These are phyloP conservation scores for Leucophenga montana DNA, from an alignment of 2,888 invertebrate species.

Conservation along the genomic window DNA sequence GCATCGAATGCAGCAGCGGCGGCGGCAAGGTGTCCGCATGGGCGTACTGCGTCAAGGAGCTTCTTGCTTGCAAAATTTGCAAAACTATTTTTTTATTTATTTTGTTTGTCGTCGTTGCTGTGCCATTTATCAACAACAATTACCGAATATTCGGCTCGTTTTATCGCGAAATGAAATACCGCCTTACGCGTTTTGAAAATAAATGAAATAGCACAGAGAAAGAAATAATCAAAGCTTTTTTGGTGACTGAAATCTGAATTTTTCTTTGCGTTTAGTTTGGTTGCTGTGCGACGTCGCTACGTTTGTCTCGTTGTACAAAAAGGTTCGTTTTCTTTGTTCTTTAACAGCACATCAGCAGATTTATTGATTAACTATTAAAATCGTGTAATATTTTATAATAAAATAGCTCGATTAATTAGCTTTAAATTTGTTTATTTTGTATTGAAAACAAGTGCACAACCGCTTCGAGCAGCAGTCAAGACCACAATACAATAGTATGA, in stretches of 20 bases:
- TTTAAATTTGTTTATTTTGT: not conserved
- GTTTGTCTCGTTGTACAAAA: not conserved
- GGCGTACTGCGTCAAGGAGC: conserved; percentile 43
- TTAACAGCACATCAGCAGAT: not conserved
- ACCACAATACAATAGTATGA: too few relatives aligned
- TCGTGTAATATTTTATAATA: not conserved
- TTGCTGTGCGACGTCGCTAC: conserved; percentile 40
- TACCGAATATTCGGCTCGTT: conserved; percentile 50
- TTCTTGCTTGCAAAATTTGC: conserved; percentile 26
- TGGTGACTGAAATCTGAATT: conserved; percentile 39
- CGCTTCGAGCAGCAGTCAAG: not conserved
- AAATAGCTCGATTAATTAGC: not conserved
- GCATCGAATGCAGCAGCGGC: too few relatives aligned
- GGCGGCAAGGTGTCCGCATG: conserved; percentile 23
- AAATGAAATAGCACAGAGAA: conserved; percentile 43
- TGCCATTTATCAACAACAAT: conserved; percentile 32
- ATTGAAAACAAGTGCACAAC: not conserved
- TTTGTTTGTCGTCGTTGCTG: conserved; percentile 39
- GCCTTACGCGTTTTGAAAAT: conserved; percentile 47
- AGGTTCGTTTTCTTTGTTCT: not conserved
- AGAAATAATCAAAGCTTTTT: conserved; percentile 28
- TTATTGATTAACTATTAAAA: conserved; percentile 3
- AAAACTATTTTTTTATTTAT: conserved; percentile 25
- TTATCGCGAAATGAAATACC: too few relatives aligned
- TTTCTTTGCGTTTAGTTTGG: conserved; percentile 35